Base-by-base conservation (phyloP, 2,888 invertebrate genomes). In the Chrysomela aeneicollis region DNA sequence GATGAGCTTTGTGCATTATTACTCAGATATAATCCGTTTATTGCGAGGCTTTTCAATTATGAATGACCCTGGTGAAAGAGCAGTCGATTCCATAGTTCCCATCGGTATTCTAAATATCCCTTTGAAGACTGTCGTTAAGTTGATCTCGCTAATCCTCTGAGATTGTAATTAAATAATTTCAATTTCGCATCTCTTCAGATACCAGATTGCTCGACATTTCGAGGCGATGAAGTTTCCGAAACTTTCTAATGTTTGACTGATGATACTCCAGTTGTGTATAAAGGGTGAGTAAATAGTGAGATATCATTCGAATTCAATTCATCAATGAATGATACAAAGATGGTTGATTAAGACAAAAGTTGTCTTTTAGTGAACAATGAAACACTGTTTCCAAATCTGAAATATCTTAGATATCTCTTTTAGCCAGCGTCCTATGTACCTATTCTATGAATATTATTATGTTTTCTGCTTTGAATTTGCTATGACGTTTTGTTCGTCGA, bases 111-210 rank as follows among this genome's bases (percentile, higher is more conserved):
- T 67, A 61, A 58, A 67, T 61, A 69, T 67, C 69, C 67, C 74
- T 74, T 74, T 74, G 74, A 74, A 68, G 73, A 72, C 71, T 71
- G 71, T 78, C 76, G 77, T 79, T 78, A 79, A 74, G 74, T 76
- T 76, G 78, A 79, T 77, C 77, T 74, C 74, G 69, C 74, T 73
- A 75, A 71, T 75, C 77, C 72, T 74, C 74, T 69, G 71, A 67
- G 74, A 73, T 72, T 73, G 75, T 79, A 80, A 80, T 80, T 79
- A 77, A 78, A 77, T 79, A 79, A 79, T 79, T 78, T 77, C 76
- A 75, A 76, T 78, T 77, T 78, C 76, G 73, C 76, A 77, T 76
- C 75, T 75, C 74, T 70, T 21, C 42, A 15, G 15, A 42, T 42
- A 10, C 71, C 72, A 73, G 77, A 73, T 73, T 71, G 73, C 69